Base-by-base conservation (phyloP, 2,888 invertebrate species). In the Diadromus collaris region DNA sequence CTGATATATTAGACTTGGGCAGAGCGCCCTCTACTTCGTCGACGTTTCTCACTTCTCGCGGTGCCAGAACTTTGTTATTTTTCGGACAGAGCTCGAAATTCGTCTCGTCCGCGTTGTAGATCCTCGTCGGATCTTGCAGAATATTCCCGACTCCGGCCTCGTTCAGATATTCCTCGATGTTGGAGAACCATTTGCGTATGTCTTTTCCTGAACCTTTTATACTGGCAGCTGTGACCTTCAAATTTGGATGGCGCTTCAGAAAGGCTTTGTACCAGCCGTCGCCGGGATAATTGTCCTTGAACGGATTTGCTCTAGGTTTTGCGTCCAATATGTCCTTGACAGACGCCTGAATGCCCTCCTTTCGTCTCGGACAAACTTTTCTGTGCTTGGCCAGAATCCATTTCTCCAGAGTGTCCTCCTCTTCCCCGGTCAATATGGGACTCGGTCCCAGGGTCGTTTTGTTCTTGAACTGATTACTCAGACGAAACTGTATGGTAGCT, bases 11-110 rank as follows among this genome's bases (percentile, higher is more conserved):
- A 5, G 84, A 81, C 84, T 91, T 91, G 27, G 79, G 81, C 13
- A 88, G 86, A 48, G 87, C 85, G 2, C 74, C 71, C 61, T 89
- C 90, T 29, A 91, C 84, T 82, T 90, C 87, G 78, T 91, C 90
- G 1, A 91, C 86, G 78, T 90, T 88, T 58, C 78, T 72, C 7
- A 78, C 75, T 19, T 80, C 79, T 46, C 82, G 65, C 29, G 79
- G 71, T 27, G 83, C 76, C 71, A 81, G 46, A 73, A 85, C 82
- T 78, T 85, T 87, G 70, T 86, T 83, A 34, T 82, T 84, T 78
- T 88, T 87, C 6, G 86, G 86, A 75, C 87, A 87, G 9, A 89
- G 75, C 76, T 82, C 81, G 80, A 89, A 90, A 72, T 85, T 84
- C 21, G 88, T 87, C 81, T 89, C 89, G 71, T 89, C 88, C 19